Evolutionary conservation across 64 coral and sea anemone genomes (phyloP), one percentile per base, ranked within the genome.

Genomic region (Montipora cactus): DNA sequence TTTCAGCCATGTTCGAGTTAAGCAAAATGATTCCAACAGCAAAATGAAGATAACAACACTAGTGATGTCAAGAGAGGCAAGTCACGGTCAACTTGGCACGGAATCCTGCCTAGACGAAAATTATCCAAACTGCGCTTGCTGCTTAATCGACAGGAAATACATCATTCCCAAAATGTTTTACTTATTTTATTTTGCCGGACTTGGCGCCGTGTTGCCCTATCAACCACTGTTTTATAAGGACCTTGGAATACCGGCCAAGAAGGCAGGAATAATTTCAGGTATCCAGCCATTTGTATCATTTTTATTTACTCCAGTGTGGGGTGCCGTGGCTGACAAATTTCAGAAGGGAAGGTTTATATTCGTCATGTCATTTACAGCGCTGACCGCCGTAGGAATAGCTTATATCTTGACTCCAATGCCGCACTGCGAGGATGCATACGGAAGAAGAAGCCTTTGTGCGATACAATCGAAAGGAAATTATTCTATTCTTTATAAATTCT

Each of bases 171-270:
- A 86, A 48, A 67, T 86, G 82, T 86, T 86, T 77, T 95, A 91
- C 59, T 95, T 87, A 81, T 95, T 95, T 64, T 95, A 91, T 13
- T 95, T 91, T 80, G 89, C 80, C 25, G 94, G 79, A 44, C 77
- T 90, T 59, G 94, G 94, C n/a, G 84, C 94, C 11, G 19, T 91
- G 22, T 57, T 95, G 1, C 94, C 94, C 4, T 95, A 79, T 91
- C 58, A 91, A 11, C 88, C 94, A 20, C 76, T 95, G 21, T 95
- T 91, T 28, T 95, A 91, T 12, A 95, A 90, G 47, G 88, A 91
- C 58, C 62, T 95, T 18, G 88, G 94, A 28, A 49, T 95, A 67
- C 53, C 89, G 6, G 78, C 94, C 1, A 80, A 19, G 21, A 82
- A 95, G 67, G 89, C 83, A 49, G 94, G 94, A 9, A 58, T 95